These are phyloP conservation scores for Pyrgilauda ruficollis DNA, from an alignment of 2,113 vertebrate genomes.

Conservation along the genomic window DNA sequence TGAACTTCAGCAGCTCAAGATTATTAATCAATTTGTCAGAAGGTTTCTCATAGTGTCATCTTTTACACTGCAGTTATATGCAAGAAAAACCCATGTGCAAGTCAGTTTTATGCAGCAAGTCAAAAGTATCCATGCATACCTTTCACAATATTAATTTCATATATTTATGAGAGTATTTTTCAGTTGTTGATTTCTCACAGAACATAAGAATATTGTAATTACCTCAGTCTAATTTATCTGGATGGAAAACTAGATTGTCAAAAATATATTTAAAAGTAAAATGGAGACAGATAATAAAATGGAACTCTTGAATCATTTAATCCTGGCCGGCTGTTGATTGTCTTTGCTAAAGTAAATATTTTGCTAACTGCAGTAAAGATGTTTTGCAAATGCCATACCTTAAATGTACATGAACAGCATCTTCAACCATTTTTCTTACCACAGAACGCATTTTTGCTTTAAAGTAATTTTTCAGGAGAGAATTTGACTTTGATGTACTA, in stretches of 20 bases:
- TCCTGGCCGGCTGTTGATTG: background rate
- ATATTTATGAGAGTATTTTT: constrained; percentile 8
- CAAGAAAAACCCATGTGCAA: constrained; percentile 22
- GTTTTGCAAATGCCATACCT: background rate
- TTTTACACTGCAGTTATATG: constrained; percentile 44
- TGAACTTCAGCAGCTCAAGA: constrained; percentile 75
- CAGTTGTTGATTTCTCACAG: background rate
- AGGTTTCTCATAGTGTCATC: constrained; percentile 68
- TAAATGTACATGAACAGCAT: background rate
- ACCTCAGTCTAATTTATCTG: background rate
- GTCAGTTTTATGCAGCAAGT: constrained; percentile 40
- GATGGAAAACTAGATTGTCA: background rate
- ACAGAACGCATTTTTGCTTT: background rate
- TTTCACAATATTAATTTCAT: constrained; percentile 10
- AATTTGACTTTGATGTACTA: background rate
- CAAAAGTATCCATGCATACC: constrained; percentile 13
- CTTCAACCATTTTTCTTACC: background rate
- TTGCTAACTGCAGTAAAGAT: background rate
- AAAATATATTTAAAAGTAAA: background rate
- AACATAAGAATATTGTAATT: background rate
- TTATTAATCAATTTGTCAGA: constrained; percentile 80
- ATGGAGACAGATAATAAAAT: background rate
- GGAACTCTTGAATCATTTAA: background rate
- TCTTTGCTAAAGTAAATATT: background rate
- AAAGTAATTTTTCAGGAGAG: background rate